Evolutionary conservation across 1,140 invertebrate genomes (phyloP), one percentile per base, ranked within the genome.

Genomic region (Parasteatoda tepidariorum): DNA sequence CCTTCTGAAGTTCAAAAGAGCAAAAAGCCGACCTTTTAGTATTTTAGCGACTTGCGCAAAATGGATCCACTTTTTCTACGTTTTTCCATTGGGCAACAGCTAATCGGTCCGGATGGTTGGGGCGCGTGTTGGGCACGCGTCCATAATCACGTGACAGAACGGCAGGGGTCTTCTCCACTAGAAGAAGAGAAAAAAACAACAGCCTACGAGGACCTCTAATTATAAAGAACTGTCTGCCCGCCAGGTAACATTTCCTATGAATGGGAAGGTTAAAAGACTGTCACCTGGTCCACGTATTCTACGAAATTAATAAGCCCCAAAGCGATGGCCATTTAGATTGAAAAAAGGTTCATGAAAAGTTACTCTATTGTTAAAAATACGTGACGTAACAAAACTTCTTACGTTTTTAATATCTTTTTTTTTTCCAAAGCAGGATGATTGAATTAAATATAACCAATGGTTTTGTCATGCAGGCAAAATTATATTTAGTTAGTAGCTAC

Each of bases 101-200:
- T 24, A 61, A 61, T 48, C 38, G 38, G 38, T 48, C 38, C 38
- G 38, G 38, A 48, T 33, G 30, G 22, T 61, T 13, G 76, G 34
- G 76, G 76, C 76, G 64, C 76, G 76, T 79, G 78, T 62, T 61
- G 66, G 78, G 67, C 78, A 82, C 78, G 66, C 67, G 78, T 71
- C 78, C 31, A 2, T 11, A 5, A 13, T 28, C 54, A 57, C 78
- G 66, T 66, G 78, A 70, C 64, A 71, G 24, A 13, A 11, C 11
- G 67, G 78, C 66, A 82, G 66, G 78, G 61, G 78, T 82, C 66
- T 71, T 62, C 41, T 31, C 6, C 13, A 4, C 4, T 26, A 48
- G 30, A 7, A 31, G 62, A 31, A 38, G 31, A 33, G 28, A 28
- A 34, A 30, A 76, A 66, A 30, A 66, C 24, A 34, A 57, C 24